phyloP scores from a whole-genome alignment of 2,888 invertebrate species.

The Brachyopa scutellaris region DNA sequence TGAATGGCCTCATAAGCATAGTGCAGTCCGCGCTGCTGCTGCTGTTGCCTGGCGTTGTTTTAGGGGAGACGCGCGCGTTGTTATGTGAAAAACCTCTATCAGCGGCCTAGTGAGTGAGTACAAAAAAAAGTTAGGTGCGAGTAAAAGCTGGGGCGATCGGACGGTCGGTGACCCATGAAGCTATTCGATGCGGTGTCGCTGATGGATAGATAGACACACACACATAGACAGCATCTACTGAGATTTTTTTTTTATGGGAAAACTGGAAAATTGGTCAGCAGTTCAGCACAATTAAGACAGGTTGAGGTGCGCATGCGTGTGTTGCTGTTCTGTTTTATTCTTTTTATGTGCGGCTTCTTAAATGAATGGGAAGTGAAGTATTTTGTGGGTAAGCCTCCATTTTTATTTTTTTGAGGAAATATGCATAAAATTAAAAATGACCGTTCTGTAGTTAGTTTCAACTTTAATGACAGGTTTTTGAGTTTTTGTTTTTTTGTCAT shows the following conservation, averaged over 20 bases:
- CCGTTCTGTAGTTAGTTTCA: not conserved
- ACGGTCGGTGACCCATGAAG: constrained; percentile 48
- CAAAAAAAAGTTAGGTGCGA: constrained; percentile 8
- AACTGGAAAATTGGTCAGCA: constrained; percentile 47
- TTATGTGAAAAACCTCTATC: constrained; percentile 8
- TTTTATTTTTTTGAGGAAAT: constrained; percentile 14
- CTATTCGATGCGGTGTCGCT: constrained; percentile 1
- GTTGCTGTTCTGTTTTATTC: not conserved
- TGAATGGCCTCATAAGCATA: constrained; percentile 13
- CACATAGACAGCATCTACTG: too few species aligned
- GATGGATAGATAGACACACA: too few species aligned
- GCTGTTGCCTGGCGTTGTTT: not conserved
- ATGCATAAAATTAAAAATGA: constrained; percentile 26
- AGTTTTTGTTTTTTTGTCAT: not conserved
- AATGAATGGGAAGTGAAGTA: not conserved
- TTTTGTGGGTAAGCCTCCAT: not conserved
- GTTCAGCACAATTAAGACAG: constrained; percentile 25
- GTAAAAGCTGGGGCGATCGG: not conserved
- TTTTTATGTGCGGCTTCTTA: not conserved
- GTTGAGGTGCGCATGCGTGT: constrained; percentile 41
- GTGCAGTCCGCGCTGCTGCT: not conserved
- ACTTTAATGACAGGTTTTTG: constrained; percentile 6
- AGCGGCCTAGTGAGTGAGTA: constrained; percentile 25
- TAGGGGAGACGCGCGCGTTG: not conserved
- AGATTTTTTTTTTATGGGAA: constrained; percentile 30